Base-by-base conservation (phyloP, 2,797 vertebrate genomes). In the Nyctalus aviator region DNA sequence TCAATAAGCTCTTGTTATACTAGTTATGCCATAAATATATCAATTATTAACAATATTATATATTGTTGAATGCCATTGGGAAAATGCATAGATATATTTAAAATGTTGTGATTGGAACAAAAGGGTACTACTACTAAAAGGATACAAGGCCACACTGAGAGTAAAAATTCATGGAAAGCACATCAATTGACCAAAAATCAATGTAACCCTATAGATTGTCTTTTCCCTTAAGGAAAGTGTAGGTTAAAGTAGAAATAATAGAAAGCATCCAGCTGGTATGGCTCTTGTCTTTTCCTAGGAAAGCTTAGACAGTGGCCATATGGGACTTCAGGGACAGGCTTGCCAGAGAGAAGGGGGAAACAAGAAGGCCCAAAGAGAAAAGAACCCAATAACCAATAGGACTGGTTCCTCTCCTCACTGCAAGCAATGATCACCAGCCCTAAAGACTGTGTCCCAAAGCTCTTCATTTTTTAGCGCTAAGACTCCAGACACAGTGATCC, bases 121-220 rank as follows among this genome's bases (percentile, higher is more conserved):
- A 92, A 73, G 35, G 5, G 20, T 32, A 15, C 44, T 83, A 25
- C 32, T 35, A 66, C 30, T 35, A 48, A 83, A 35, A 83, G n/a
- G 20, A 7, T 25, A 50, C 41, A 92, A 81, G 37, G 23, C 68
- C 44, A 59, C 11, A 50, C 1, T 46, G 1, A 1, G 68, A n/a
- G 79, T 64, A 82, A 76, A 76, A 84, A 93, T 50, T 11, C 20
- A 27, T 8, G 71, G 37, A 90, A 79, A 83, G 81, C 41, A 17
- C 37, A 15, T 15, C 32, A 5, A n/a, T 35, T 78, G 37, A 75
- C 18, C 41, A 9, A 48, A 71, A 66, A 35, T 79, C 27, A 75
- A 3, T 78, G 21, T 30, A 4, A 75, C 21, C 12, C 27, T 32
- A 32, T 50, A 27, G 17, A 57, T 30, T 89, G 30, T 87, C 32